phyloP scores from a whole-genome alignment of 2,888 invertebrate genomes.

The Micoletzkya japonica region DNA sequence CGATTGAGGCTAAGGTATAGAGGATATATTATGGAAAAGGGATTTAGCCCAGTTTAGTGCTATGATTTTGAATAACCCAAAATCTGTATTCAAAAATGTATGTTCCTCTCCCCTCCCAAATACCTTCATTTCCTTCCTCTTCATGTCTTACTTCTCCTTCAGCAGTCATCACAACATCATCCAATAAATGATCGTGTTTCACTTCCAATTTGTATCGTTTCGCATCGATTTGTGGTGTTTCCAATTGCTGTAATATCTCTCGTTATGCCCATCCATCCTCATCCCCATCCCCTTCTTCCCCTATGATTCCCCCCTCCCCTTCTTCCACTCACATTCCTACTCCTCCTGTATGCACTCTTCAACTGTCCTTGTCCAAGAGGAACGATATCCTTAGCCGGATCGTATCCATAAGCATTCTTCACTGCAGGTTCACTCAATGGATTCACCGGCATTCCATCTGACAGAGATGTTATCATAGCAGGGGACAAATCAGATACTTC shows the following conservation, averaged over 20 bases:
- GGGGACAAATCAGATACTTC: too few species aligned
- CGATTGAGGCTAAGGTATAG: too few species aligned
- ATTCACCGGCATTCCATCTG: constrained; percentile 25
- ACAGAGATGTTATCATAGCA: not conserved
- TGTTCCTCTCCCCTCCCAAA: not conserved
- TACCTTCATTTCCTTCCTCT: not conserved
- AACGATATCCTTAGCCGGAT: constrained; percentile 45
- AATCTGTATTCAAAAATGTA: not conserved
- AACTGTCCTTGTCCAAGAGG: constrained; percentile 45
- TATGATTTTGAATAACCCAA: not conserved
- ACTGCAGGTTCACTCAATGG: constrained; percentile 19
- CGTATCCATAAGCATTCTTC: constrained; percentile 45
- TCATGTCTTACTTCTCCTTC: constrained; percentile 2
- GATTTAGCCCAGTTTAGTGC: too few species aligned
- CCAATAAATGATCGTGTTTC: constrained; percentile 27
- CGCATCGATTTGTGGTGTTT: constrained; percentile 27
- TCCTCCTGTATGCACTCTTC: constrained; percentile 45
- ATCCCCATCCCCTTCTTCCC: not conserved
- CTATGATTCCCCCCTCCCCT: not conserved
- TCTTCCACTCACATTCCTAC: constrained; percentile 32
- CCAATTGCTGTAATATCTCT: constrained; percentile 17
- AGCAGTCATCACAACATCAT: too few species aligned
- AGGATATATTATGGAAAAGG: too few species aligned
- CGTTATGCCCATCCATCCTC: not conserved
- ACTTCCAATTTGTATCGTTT: constrained; percentile 28